These are phyloP conservation scores for Motacilla tschutschensis DNA, from an alignment of 2,113 vertebrate species.

Conservation along the genomic window DNA sequence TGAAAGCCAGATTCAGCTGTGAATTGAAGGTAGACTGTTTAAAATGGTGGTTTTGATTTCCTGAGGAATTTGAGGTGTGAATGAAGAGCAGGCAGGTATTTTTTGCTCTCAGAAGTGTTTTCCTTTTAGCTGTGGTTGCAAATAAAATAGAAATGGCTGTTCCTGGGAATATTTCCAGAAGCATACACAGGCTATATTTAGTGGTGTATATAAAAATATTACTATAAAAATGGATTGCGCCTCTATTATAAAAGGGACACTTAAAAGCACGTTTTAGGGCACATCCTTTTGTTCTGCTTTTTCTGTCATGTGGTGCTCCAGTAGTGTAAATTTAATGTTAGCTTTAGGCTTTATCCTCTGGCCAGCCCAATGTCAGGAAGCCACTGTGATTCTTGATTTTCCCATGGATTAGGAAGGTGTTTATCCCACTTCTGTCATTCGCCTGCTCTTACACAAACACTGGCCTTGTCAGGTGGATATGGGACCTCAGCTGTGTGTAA, in stretches of 20 bases:
- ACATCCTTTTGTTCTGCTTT: neutral
- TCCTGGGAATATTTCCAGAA: neutral
- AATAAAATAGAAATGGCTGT: neutral
- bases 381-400: accelerated
- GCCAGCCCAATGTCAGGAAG: neutral
- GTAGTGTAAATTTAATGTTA: neutral
- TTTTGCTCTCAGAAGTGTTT: neutral
- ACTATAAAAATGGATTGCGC: neutral
- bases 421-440: neutral
- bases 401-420: neutral
- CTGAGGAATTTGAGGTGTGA: neutral
- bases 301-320: neutral
- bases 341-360: neutral
- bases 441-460: accelerated
- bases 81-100: neutral
- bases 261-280: neutral
- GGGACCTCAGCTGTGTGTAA: neutral
- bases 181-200: neutral
- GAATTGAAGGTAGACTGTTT: neutral
- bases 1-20: neutral
- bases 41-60: neutral
- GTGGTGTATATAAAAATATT: neutral
- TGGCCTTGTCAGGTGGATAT: accelerated
- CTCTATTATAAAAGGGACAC: neutral
- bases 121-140: neutral